Evolutionary conservation across 2,888 invertebrate genomes (phyloP).

Genomic region (Eutolmus rufibarbis): DNA sequence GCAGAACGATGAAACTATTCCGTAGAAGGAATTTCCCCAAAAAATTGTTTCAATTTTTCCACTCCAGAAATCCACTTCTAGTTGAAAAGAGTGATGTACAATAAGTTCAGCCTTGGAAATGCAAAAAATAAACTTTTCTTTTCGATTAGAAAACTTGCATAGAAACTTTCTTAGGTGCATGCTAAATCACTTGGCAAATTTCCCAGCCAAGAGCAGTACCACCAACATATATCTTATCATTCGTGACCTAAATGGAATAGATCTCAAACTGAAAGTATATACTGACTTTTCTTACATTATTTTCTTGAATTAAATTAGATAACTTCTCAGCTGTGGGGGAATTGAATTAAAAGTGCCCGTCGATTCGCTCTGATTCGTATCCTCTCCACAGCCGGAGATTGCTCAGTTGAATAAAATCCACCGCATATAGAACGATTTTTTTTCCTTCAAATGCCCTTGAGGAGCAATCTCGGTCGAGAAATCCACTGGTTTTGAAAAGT

Average conservation of each 20-base stretch:
- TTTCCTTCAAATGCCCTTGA: slow-evolving; percentile 27
- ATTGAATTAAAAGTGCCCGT: slow-evolving; percentile 29
- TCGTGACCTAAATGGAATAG: neutral
- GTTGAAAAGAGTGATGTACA: neutral
- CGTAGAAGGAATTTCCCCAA: neutral
- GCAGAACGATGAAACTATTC: neutral
- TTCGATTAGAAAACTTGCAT: slow-evolving; percentile 26
- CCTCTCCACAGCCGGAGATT: neutral
- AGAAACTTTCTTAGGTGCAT: neutral
- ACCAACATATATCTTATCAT: neutral
- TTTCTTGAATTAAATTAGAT: slow-evolving; percentile 18
- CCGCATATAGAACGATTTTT: slow-evolving; percentile 10
- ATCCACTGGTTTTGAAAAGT: neutral
- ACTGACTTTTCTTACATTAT: neutral
- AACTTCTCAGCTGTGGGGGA: neutral
- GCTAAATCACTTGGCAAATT: slow-evolving; percentile 33
- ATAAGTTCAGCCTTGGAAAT: neutral
- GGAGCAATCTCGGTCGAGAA: neutral
- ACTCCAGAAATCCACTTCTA: neutral
- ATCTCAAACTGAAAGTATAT: neutral
- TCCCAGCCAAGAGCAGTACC: neutral
- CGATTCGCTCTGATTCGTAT: slow-evolving; percentile 17
- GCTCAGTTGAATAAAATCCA: slow-evolving; percentile 13
- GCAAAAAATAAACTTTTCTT: neutral
- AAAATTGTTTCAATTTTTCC: neutral